These are phyloP conservation scores for Eristalis pertinax DNA, from an alignment of 2,888 invertebrate genomes.

Conservation along the genomic window DNA sequence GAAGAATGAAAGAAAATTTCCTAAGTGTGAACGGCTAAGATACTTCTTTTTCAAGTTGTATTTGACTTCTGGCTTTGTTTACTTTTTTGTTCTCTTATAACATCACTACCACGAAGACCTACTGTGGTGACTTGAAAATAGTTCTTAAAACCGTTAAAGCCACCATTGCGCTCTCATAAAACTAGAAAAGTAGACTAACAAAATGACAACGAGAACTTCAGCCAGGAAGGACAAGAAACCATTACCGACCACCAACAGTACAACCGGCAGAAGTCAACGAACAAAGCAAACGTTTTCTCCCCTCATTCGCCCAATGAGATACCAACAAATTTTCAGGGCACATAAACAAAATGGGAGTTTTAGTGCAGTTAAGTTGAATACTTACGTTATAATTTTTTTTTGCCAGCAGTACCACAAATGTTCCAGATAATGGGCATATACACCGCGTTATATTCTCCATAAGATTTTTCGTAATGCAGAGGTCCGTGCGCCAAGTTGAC, in stretches of 20 bases:
- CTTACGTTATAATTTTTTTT: slow-evolving; percentile 82
- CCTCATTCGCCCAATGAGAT: slow-evolving; percentile 35
- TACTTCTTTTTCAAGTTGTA: slow-evolving; percentile 35
- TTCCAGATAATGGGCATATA: slow-evolving; percentile 85
- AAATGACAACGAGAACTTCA: slow-evolving; percentile 18
- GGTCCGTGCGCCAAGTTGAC: slow-evolving; percentile 85
- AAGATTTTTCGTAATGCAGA: slow-evolving; percentile 83
- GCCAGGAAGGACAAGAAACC: slow-evolving; percentile 23
- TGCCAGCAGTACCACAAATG: slow-evolving; percentile 85
- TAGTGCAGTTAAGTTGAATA: slow-evolving; percentile 73
- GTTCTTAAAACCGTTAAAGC: slow-evolving; percentile 39
- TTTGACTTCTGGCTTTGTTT: slow-evolving; percentile 6
- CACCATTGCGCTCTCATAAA: slow-evolving; percentile 33
- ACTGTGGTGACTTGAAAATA: slow-evolving; percentile 35
- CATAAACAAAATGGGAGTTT: slow-evolving; percentile 70
- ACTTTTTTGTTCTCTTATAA: slow-evolving; percentile 3
- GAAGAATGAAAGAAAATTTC: slow-evolving; percentile 41
- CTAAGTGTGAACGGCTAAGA: slow-evolving; percentile 26
- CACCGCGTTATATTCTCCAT: slow-evolving; percentile 83
- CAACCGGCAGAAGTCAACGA: slow-evolving; percentile 31
- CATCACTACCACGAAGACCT: slow-evolving; percentile 12
- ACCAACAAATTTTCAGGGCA: slow-evolving; percentile 47
- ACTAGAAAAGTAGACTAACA: slow-evolving; percentile 11
- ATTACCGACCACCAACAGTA: slow-evolving; percentile 13
- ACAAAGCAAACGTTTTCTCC: slow-evolving; percentile 22